Evolutionary conservation across 2,888 invertebrate species (phyloP).

Genomic region (Catocala sponsa): DNA sequence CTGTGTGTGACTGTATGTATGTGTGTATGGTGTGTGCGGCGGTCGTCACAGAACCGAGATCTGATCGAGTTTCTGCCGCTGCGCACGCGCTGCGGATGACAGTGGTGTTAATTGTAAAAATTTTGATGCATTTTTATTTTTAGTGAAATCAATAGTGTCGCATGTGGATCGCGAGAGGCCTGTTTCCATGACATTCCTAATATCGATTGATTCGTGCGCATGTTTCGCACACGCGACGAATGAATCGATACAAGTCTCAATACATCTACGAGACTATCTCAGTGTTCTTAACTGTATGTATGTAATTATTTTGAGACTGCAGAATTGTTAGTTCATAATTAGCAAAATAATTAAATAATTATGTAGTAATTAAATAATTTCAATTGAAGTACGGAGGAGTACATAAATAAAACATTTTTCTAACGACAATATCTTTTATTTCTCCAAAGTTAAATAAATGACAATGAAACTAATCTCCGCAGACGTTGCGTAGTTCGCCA

Average conservation of each 20-base stretch:
- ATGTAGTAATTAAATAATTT: slow-evolving; percentile 82
- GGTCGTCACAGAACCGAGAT: slow-evolving; percentile 61
- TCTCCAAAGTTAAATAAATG: slow-evolving; percentile 4
- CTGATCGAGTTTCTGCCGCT: slow-evolving; percentile 64
- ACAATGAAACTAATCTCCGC: slow-evolving; percentile 58
- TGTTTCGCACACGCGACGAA: slow-evolving; percentile 44
- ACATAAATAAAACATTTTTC: slow-evolving; percentile 82
- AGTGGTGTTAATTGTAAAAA: slow-evolving; percentile 69
- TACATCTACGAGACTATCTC: slow-evolving; percentile 76
- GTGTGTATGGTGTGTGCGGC: slow-evolving; percentile 63
- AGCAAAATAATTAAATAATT: slow-evolving; percentile 76
- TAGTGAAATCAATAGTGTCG: slow-evolving; percentile 69
- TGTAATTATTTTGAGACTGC: slow-evolving; percentile 87
- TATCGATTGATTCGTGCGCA: slow-evolving; percentile 58
- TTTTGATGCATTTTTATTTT: slow-evolving; percentile 81
- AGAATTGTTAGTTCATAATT: slow-evolving; percentile 86
- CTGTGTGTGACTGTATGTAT: slow-evolving; percentile 40
- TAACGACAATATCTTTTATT: slow-evolving; percentile 71
- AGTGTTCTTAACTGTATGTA: slow-evolving; percentile 79
- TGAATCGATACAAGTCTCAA: slow-evolving; percentile 65
- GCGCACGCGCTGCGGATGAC: slow-evolving; percentile 56
- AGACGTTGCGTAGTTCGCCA: slow-evolving; percentile 64
- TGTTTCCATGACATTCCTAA: slow-evolving; percentile 61
- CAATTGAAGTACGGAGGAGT: slow-evolving; percentile 81
- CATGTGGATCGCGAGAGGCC: slow-evolving; percentile 55